A percentile compares a stretch with the other conserved stretches of the same genome.
phyloP scores from a whole-genome alignment of 2,888 invertebrate species.

The Arrhopalites spinosus region DNA sequence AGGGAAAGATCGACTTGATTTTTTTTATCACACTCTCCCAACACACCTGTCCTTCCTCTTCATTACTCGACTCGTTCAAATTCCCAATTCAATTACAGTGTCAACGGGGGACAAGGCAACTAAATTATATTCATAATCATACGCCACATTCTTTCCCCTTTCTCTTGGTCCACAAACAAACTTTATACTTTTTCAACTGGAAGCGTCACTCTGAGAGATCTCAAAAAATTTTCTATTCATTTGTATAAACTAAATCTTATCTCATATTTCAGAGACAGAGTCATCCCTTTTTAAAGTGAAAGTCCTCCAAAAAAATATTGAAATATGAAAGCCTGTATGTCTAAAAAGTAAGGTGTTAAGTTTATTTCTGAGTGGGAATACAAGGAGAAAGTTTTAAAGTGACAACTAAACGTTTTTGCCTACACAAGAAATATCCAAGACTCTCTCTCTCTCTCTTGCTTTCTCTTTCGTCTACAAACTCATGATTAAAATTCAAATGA shows the following conservation, averaged over 20 bases:
- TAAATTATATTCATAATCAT: conserved; percentile 18
- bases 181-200: no score
- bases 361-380: no score
- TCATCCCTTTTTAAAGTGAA: background rate
- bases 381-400: background rate
- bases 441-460: no score
- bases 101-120: background rate
- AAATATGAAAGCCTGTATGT: background rate
- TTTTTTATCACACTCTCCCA: background rate
- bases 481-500: conserved; percentile 17
- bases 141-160: background rate
- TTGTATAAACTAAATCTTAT: background rate
- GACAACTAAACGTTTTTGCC: background rate
- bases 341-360: no score
- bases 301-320: background rate
- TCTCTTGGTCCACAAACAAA: background rate
- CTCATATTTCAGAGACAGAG: background rate
- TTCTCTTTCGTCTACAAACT: no score
- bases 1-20: background rate
- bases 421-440: background rate
- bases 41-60: conserved; percentile 9
- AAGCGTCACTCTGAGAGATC: background rate
- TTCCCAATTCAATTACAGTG: conserved; percentile 18
- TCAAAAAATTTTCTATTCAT: background rate
- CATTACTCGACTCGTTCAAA: background rate